Percentiles rank a stretch among this genome's conserved stretches.
Conservation (phyloP, 2,888 invertebrate species). For the Tenthredo amoena region DNA sequence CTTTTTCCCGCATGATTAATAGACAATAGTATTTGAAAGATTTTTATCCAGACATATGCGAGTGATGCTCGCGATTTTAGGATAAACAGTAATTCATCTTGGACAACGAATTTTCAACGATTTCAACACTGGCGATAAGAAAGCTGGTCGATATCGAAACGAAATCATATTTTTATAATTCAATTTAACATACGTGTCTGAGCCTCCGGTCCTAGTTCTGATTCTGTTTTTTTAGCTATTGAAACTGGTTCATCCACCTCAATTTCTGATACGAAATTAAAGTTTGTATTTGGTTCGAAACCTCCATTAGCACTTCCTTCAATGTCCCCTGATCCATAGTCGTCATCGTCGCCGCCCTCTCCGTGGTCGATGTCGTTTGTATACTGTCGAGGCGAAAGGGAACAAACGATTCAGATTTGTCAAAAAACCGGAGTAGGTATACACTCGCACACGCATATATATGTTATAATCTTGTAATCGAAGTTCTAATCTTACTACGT, state of each 20-base stretch:
- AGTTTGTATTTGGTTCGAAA: neutral
- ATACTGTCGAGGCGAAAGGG: neutral
- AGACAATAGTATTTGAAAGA: neutral
- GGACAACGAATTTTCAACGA: neutral
- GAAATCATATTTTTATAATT: neutral
- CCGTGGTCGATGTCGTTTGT: neutral
- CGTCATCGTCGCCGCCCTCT: slow-evolving; percentile 67
- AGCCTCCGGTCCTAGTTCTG: neutral
- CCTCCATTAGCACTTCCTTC: slow-evolving; percentile 67
- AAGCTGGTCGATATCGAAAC: neutral
- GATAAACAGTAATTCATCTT: neutral
- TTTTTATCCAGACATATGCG: neutral
- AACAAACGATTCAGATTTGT: neutral
- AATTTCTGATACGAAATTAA: neutral
- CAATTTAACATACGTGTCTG: neutral
- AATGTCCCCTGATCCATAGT: slow-evolving; percentile 73
- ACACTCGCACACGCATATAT: neutral
- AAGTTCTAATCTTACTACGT: neutral
- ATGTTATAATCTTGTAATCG: neutral
- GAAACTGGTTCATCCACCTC: neutral
- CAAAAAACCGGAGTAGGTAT: neutral
- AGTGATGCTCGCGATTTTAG: neutral
- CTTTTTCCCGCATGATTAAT: neutral
- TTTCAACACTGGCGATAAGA: neutral
- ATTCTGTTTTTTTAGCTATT: neutral